phyloP scores from a whole-genome alignment of 2,113 vertebrate species.

The Symphodus melops region DNA sequence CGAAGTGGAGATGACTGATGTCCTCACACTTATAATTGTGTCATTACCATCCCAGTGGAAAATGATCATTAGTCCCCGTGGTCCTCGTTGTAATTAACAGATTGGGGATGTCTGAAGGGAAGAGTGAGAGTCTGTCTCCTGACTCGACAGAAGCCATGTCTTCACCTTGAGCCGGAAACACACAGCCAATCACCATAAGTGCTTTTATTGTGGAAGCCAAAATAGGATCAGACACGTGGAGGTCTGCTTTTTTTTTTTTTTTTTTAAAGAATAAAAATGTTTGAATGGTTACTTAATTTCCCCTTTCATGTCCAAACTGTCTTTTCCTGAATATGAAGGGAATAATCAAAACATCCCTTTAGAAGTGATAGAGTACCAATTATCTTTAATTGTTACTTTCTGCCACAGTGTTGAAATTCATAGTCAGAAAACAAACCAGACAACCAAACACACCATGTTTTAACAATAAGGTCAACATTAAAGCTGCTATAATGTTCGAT shows the following conservation, averaged over 20 bases:
- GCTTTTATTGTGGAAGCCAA: background rate
- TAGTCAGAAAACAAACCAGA: no score
- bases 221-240: background rate
- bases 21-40: conserved; percentile 62
- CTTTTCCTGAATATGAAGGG: background rate
- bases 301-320: background rate
- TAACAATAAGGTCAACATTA: no score
- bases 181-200: conserved; percentile 5
- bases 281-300: background rate
- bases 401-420: no score
- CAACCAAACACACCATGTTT: no score
- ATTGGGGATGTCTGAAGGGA: conserved; percentile 47
- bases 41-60: conserved; percentile 74
- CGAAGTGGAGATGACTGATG: conserved; percentile 72
- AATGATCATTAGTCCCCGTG: conserved; percentile 66
- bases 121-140: conserved; percentile 29
- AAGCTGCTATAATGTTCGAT: no score
- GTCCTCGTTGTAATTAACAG: conserved; percentile 63
- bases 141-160: background rate
- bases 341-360: background rate
- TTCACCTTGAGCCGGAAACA: conserved; percentile 37
- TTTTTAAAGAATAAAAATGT: background rate
- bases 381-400: no score
- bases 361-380: no score
- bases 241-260: background rate